These are phyloP conservation scores for Pollenia amentaria DNA, from an alignment of 2,888 invertebrate species.

Conservation along the genomic window DNA sequence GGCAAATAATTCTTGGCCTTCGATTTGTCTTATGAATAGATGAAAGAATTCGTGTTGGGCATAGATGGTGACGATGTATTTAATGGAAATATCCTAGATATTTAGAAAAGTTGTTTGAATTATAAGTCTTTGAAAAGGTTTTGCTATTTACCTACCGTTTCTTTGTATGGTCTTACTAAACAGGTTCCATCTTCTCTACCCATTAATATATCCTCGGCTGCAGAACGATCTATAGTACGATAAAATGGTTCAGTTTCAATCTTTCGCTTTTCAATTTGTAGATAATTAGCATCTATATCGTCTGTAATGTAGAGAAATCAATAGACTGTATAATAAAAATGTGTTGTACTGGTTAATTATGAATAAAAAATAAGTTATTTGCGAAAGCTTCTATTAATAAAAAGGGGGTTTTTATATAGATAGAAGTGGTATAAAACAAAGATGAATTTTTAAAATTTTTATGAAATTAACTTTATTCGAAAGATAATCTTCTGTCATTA, in stretches of 20 bases:
- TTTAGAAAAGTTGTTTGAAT: conserved; percentile 22
- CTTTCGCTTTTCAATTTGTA: conserved; percentile 80
- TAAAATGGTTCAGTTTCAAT: conserved; percentile 83
- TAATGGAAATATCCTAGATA: conserved; percentile 81
- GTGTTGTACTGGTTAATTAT: not conserved
- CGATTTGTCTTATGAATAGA: conserved; percentile 82
- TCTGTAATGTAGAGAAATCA: conserved; percentile 73
- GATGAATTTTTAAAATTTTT: no score
- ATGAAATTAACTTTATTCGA: no score
- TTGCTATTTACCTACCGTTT: conserved; percentile 74
- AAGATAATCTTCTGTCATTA: no score
- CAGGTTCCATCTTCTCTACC: conserved; percentile 83
- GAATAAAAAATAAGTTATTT: not conserved
- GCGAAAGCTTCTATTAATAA: not conserved
- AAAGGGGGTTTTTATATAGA: no score
- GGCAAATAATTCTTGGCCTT: conserved; percentile 79
- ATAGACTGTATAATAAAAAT: not conserved
- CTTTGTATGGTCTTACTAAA: conserved; percentile 83
- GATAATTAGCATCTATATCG: conserved; percentile 80
- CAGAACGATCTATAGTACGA: conserved; percentile 81
- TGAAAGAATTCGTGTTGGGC: conserved; percentile 82
- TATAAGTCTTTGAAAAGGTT: not conserved
- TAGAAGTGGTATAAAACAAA: no score
- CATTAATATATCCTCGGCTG: conserved; percentile 81
- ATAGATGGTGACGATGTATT: conserved; percentile 83